Conservation (phyloP, 2,113 vertebrate species). For the Thymallus thymallus region DNA sequence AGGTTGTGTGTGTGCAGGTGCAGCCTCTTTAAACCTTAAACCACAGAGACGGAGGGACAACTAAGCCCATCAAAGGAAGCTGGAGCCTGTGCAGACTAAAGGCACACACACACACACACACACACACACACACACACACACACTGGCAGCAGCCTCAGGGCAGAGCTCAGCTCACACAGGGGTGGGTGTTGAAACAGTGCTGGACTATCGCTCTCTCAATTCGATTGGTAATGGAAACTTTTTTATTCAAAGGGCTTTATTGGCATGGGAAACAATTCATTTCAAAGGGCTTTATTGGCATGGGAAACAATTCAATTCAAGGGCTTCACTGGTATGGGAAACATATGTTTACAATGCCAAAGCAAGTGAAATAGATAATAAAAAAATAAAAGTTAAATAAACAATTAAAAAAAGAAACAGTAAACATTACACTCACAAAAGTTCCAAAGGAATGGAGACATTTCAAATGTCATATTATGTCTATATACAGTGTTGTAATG, state of each 20-base stretch:
- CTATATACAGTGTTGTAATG: too few species aligned
- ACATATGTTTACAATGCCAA: too few species aligned
- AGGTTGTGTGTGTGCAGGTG: conserved; percentile 50
- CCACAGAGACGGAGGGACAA: conserved; percentile 46
- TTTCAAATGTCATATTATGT: too few species aligned
- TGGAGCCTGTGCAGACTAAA: conserved; percentile 1
- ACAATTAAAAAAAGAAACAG: too few species aligned
- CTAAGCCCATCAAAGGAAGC: conserved; percentile 42
- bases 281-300: too few species aligned
- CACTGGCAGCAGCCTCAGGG: conserved; percentile 11
- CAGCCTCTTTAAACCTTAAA: conserved; percentile 41
- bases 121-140: conserved; percentile 7
- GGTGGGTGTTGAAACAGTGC: conserved; percentile 35
- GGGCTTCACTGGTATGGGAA: too few species aligned
- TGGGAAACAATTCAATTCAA: too few species aligned
- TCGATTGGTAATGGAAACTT: too few species aligned
- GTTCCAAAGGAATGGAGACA: too few species aligned
- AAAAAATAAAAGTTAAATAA: too few species aligned
- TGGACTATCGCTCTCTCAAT: conserved; percentile 20
- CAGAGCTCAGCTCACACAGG: conserved; percentile 33
- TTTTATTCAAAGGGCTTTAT: conserved; percentile 34
- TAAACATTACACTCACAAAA: too few species aligned
- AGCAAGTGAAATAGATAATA: too few species aligned
- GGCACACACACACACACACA: conserved; percentile 17
- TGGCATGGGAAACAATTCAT: conserved; percentile 8